Base-by-base conservation (phyloP, 2,797 vertebrate species). In the Dipus sagitta region DNA sequence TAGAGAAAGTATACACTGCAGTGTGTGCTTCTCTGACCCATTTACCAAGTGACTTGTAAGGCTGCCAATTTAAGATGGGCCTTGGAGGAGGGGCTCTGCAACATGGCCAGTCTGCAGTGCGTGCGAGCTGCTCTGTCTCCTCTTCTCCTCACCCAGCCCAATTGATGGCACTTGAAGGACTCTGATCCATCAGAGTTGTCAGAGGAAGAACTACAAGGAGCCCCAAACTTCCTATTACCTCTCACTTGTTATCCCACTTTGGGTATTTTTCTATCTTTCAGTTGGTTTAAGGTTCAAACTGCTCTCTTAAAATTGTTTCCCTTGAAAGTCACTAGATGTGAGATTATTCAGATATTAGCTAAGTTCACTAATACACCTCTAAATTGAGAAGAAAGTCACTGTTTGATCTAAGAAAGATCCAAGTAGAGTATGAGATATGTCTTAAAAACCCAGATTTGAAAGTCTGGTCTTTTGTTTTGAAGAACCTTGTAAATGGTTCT, bases 201-300 rank as follows among this genome's bases (percentile, higher is more conserved):
- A 80, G 34, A 34, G 47, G 10, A 38, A 86, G 68, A 30, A 86
- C 5, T 21, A 24, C 38, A 78, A 11, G 70, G 65, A 38, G 6
- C 14, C 64, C 47, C 47, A 90, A 88, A 18, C 12, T 15, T 81
- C 68, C 84, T 2, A 5, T 47, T 67, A 62, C 10, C 34, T 88
- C 30, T 86, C 28, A 71, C 32, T 93, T 58, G 58, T 71, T 38
- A 82, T 82, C 70, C 34, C 60, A 2, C 90, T 15, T 78, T 85
- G 21, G 9, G 58, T 90, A 86, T 83, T 88, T 95, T 93, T 58
- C 84, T 87, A n/a, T 60, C 18, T 84, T 71, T 92, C 42, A 12
- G 23, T 85, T 94, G 52, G 15, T 21, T 76, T 83, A 91, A 86
- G 26, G 2, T 74, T 81, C 24, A 75, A 82, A 87, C 82, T 72